Evolutionary conservation across 30 jellyfish, hydroid and myxozoan genomes (phyloP).

Genomic region (Cassiopea andromeda): DNA sequence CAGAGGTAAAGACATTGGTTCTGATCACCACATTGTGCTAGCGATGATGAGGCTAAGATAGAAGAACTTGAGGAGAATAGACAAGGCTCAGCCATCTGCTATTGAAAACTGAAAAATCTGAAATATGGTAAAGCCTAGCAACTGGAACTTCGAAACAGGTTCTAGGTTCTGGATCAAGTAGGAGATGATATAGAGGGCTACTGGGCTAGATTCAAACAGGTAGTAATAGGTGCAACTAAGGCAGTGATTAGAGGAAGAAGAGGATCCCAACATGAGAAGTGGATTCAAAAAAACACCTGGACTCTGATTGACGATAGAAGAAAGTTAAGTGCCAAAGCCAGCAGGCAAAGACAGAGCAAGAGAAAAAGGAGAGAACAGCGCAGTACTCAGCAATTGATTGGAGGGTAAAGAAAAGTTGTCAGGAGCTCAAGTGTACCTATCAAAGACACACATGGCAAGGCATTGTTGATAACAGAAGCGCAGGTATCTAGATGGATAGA

Average conservation of each 20-base stretch:
- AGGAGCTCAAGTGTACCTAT: constrained; percentile 24
- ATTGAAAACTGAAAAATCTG: constrained; percentile 14
- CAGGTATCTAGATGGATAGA: constrained; percentile 25
- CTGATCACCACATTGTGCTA: constrained; percentile 28
- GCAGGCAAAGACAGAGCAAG: constrained; percentile 15
- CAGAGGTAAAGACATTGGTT: constrained; percentile 29
- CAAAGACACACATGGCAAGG: constrained; percentile 25
- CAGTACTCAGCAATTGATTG: constrained; percentile 12
- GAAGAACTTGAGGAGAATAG: neutral
- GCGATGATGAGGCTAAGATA: constrained; percentile 19
- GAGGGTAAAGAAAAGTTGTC: constrained; percentile 5
- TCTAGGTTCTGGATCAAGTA: neutral
- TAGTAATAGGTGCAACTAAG: constrained; percentile 1
- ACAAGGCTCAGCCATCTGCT: neutral
- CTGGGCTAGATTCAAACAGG: constrained; percentile 17
- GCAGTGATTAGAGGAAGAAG: constrained; percentile 22
- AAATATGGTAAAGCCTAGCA: neutral
- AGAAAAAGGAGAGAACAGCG: neutral
- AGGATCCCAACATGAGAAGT: constrained; percentile 25
- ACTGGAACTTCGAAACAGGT: neutral
- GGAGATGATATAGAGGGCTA: neutral
- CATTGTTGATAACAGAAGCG: constrained; percentile 1
- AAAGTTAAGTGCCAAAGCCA: neutral
- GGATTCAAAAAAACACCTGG: constrained; percentile 26
- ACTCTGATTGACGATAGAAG: constrained; percentile 14